Conservation (phyloP, 2,797 vertebrate species). For the Gymnodraco acuticeps region DNA sequence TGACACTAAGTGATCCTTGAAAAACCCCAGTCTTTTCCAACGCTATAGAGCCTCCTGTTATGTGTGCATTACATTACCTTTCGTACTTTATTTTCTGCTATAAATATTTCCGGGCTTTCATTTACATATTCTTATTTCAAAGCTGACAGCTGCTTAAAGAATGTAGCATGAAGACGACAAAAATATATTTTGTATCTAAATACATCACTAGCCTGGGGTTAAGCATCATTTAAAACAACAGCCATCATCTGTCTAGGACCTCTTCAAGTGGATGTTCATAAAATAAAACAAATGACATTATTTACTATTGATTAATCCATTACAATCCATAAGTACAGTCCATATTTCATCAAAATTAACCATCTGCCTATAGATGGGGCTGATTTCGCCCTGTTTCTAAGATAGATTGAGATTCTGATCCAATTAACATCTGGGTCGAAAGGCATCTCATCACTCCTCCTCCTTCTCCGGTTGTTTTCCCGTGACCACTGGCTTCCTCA, state of each 20-base stretch:
- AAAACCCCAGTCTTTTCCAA: conserved; percentile 21
- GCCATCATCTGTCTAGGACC: neutral
- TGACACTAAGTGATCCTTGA: too few relatives aligned
- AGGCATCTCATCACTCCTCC: conserved; percentile 71
- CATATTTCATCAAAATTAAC: conserved; percentile 53
- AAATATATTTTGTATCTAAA: neutral
- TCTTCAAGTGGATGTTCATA: conserved; percentile 42
- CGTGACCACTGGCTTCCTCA: conserved; percentile 73
- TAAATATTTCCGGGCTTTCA: conserved; percentile 12
- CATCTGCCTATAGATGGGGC: conserved; percentile 36
- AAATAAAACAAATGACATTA: conserved; percentile 49
- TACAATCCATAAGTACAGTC: neutral
- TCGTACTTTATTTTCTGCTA: conserved; percentile 10
- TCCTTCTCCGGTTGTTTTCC: conserved; percentile 70
- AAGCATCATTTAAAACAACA: conserved; percentile 6
- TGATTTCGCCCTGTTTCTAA: conserved; percentile 46
- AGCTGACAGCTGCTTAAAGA: conserved; percentile 39
- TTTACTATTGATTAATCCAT: conserved; percentile 56
- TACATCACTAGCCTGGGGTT: neutral
- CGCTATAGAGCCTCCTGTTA: conserved; percentile 5
- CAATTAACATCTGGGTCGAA: conserved; percentile 78
- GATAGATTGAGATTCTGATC: conserved; percentile 77
- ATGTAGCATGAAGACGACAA: conserved; percentile 20
- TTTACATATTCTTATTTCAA: conserved; percentile 44
- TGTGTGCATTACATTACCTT: conserved; percentile 17